phyloP scores from a whole-genome alignment of 2,797 vertebrate species.

The Pachyuromys duprasi region DNA sequence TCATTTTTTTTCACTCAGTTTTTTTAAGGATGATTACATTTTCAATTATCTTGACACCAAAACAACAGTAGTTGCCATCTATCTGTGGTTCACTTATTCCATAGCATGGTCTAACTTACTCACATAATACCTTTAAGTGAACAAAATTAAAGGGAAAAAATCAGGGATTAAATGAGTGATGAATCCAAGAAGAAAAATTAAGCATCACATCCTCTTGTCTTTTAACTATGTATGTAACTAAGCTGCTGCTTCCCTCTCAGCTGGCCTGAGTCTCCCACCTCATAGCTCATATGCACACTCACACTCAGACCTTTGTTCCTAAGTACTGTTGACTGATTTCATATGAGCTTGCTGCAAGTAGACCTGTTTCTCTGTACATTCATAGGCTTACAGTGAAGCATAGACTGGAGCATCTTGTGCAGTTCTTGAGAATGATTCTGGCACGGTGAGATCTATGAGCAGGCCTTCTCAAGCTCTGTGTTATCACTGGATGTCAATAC shows the following conservation, averaged over 20 bases:
- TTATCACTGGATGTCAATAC: neutral
- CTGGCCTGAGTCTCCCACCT: conserved; percentile 17
- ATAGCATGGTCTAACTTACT: conserved; percentile 13
- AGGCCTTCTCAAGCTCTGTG: neutral
- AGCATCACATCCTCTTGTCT: conserved; percentile 56
- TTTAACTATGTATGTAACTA: conserved; percentile 61
- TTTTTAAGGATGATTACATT: conserved; percentile 77
- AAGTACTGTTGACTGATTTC: conserved; percentile 35
- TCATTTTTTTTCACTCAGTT: conserved; percentile 62
- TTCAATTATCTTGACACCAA: conserved; percentile 72
- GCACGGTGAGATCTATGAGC: neutral
- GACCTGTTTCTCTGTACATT: neutral
- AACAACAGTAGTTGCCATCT: conserved; percentile 59
- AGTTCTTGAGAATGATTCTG: neutral
- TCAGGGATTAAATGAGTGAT: conserved; percentile 70
- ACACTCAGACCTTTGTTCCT: conserved; percentile 16
- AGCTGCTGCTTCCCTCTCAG: conserved; percentile 40
- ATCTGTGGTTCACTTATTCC: conserved; percentile 59
- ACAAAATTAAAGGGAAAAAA: conserved; percentile 72
- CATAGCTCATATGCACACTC: neutral
- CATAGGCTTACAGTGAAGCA: neutral
- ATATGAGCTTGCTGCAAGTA: neutral
- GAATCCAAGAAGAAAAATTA: conserved; percentile 51
- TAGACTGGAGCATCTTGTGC: neutral
- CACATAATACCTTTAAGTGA: conserved; percentile 72